Conservation (phyloP, 2,888 invertebrate species). For the Melinaea menophilus region DNA sequence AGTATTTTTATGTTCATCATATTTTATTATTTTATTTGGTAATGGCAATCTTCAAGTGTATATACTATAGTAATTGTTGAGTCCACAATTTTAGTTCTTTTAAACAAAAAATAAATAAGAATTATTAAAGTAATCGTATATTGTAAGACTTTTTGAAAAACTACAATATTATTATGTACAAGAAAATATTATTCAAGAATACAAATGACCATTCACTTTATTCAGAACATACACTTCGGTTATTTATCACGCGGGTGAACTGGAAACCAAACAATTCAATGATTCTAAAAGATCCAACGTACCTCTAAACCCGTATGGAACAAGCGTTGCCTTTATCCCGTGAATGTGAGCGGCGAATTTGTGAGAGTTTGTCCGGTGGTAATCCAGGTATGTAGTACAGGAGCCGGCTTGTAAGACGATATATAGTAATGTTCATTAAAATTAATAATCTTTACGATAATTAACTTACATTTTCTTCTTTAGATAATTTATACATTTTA, state of each 20-base stretch:
- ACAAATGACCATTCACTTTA: slow-evolving; percentile 2
- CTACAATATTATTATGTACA: background rate
- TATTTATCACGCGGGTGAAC: slow-evolving; percentile 9
- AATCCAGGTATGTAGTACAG: slow-evolving; percentile 24
- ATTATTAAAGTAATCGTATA: background rate
- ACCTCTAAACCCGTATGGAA: slow-evolving; percentile 21
- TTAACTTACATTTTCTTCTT: background rate
- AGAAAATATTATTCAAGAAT: background rate
- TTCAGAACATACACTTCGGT: slow-evolving; percentile 7
- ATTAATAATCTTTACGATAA: background rate
- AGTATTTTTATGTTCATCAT: slow-evolving; percentile 7
- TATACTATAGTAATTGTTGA: no score
- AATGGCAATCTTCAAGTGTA: no score
- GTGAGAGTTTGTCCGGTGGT: slow-evolving; percentile 23
- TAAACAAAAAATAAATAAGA: no score
- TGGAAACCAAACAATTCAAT: slow-evolving; percentile 13
- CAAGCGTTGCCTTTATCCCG: slow-evolving; percentile 25
- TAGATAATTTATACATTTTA: no score
- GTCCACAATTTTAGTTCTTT: no score
- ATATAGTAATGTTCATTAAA: background rate
- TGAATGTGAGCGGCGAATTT: slow-evolving; percentile 25
- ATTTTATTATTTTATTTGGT: no score
- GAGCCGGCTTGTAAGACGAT: background rate
- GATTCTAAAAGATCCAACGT: slow-evolving; percentile 14
- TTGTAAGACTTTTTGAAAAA: background rate